Evolutionary conservation across 2,113 vertebrate species (phyloP).

Genomic region (Tapirus terrestris): DNA sequence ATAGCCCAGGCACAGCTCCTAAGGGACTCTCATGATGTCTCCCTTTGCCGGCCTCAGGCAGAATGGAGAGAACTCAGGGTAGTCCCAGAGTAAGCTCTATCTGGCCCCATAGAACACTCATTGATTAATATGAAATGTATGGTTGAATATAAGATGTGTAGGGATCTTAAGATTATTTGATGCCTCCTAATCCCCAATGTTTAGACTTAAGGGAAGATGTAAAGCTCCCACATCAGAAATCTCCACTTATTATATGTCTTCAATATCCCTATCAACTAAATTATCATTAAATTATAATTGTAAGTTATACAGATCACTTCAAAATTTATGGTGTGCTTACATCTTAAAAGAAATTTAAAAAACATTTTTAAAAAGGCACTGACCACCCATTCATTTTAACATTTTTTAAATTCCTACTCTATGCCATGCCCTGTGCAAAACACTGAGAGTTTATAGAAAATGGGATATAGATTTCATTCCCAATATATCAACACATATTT

Average conservation of each 20-base stretch:
- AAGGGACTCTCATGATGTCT: neutral
- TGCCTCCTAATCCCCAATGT: neutral
- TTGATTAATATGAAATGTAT: neutral
- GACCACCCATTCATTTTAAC: neutral
- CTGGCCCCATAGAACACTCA: neutral
- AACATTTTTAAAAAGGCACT: neutral
- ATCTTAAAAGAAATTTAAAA: neutral
- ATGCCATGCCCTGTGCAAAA: neutral
- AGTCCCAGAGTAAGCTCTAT: neutral
- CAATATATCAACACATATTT: neutral
- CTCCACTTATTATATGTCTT: neutral
- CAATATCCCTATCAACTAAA: neutral
- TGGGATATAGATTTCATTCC: neutral
- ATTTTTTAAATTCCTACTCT: constrained; percentile 10
- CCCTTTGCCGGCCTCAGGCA: neutral
- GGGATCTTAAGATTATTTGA: neutral
- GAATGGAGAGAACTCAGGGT: neutral
- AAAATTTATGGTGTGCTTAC: neutral
- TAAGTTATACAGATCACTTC: neutral
- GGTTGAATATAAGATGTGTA: neutral
- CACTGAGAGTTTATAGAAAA: constrained; percentile 6
- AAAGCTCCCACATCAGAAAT: neutral
- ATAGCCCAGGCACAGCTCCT: neutral
- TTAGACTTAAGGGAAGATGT: neutral
- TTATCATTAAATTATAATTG: neutral